Evolutionary conservation across 1,140 invertebrate species (phyloP).

Genomic region (Diorhabda elongata): DNA sequence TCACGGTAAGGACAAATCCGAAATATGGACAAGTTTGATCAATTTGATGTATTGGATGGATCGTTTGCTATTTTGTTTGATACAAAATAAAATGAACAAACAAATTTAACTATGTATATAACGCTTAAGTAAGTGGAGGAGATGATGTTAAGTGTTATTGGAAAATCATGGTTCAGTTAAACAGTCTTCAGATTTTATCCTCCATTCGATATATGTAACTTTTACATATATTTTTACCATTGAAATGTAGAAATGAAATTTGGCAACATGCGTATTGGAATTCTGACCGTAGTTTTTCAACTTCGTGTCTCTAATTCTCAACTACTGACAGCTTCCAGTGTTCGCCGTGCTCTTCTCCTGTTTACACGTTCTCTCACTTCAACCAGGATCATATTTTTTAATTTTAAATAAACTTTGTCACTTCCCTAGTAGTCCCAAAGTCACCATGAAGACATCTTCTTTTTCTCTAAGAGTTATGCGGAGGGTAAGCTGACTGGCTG

Average conservation of each 20-base stretch:
- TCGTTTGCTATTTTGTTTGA: too few relatives aligned
- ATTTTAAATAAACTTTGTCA: constrained; percentile 24
- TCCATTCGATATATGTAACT: too few relatives aligned
- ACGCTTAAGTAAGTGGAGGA: too few relatives aligned
- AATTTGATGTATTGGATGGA: too few relatives aligned
- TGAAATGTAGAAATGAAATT: background rate
- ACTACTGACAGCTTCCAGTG: constrained; percentile 6
- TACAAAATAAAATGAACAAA: too few relatives aligned
- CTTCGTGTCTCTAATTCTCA: background rate
- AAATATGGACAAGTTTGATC: too few relatives aligned
- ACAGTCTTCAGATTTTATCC: too few relatives aligned
- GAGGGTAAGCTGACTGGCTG: constrained; percentile 58
- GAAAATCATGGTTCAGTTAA: too few relatives aligned
- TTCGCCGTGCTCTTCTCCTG: constrained; percentile 12
- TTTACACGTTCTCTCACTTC: constrained; percentile 12
- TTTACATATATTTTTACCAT: too few relatives aligned
- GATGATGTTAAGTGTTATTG: too few relatives aligned
- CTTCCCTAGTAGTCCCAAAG: background rate
- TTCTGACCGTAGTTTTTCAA: constrained; percentile 1
- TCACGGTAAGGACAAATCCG: too few relatives aligned
- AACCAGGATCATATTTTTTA: constrained; percentile 10
- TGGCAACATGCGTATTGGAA: background rate
- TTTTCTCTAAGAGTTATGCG: constrained; percentile 72
- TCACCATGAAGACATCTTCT: constrained; percentile 70
- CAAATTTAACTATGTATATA: too few relatives aligned